Evolutionary conservation across 2,888 invertebrate genomes (phyloP).

Genomic region (Mythimna impura): DNA sequence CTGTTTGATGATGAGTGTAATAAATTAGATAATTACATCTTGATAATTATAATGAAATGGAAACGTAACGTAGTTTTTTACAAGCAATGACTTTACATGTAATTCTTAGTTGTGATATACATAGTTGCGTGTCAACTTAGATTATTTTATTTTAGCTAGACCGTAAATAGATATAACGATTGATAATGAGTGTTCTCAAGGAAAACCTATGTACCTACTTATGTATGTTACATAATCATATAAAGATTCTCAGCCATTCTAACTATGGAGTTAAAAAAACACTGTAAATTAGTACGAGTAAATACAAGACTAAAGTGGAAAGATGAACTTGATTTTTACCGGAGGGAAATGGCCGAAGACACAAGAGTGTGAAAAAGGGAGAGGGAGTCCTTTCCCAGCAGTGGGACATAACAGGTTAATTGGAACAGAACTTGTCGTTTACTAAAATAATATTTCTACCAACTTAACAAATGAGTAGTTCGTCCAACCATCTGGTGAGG

Average conservation of each 20-base stretch:
- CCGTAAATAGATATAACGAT: background rate
- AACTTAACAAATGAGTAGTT: background rate
- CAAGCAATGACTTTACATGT: background rate
- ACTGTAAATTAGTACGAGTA: no score
- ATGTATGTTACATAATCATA: background rate
- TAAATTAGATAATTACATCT: constrained; percentile 18
- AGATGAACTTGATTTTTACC: no score
- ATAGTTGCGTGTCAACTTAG: background rate
- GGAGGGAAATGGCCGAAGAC: no score
- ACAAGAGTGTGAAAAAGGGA: no score
- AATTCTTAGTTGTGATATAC: background rate
- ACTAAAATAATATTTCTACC: background rate
- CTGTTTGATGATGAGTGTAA: constrained; percentile 47
- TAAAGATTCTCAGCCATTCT: no score
- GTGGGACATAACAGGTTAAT: no score
- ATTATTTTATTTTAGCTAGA: background rate
- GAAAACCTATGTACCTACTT: background rate
- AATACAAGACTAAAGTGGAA: no score
- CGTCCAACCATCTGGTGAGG: no score
- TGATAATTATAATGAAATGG: constrained; percentile 32
- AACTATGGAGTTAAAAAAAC: no score
- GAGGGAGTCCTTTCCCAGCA: no score
- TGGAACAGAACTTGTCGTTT: background rate
- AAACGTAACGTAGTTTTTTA: background rate
- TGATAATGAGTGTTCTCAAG: background rate